Percentiles rank a stretch among this genome's conserved stretches.
Conservation (phyloP, 2,113 vertebrate species). For the Stigmatopora argus region DNA sequence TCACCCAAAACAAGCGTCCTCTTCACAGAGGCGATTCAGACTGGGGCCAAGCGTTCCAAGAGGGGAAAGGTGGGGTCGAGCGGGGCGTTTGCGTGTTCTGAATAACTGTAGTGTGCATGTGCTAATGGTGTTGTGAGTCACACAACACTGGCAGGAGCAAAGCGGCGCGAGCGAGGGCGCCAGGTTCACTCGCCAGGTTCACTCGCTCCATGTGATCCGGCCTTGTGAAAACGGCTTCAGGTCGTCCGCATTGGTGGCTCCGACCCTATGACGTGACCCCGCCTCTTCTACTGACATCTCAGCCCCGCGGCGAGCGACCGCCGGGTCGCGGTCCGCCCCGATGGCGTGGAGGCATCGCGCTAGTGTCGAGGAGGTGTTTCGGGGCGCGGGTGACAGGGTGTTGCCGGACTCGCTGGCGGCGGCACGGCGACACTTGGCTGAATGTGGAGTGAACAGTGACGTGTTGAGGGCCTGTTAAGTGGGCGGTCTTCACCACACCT, state of each 20-base stretch:
- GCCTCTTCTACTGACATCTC: conserved; percentile 6
- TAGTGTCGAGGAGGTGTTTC: conserved; percentile 40
- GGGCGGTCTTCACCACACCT: conserved; percentile 43
- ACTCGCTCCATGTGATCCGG: conserved; percentile 10
- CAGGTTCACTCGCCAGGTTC: conserved; percentile 11
- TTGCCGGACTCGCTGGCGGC: conserved; percentile 18
- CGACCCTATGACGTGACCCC: conserved; percentile 25
- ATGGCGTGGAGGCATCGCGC: conserved; percentile 29
- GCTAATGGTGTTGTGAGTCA: conserved; percentile 53
- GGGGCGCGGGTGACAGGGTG: conserved; percentile 35
- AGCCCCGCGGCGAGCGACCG: background rate
- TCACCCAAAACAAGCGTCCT: conserved; percentile 12
- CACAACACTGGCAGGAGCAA: conserved; percentile 38
- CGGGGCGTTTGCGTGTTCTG: conserved; percentile 19
- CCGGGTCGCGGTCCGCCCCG: conserved; percentile 13
- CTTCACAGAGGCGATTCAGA: conserved; percentile 5
- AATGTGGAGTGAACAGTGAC: conserved; percentile 22
- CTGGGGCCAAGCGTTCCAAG: conserved; percentile 7
- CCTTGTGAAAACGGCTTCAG: conserved; percentile 14
- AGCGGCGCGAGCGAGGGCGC: conserved; percentile 7
- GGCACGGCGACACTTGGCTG: conserved; percentile 9
- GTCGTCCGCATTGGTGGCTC: conserved; percentile 6
- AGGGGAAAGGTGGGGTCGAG: conserved; percentile 34
- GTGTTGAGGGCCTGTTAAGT: conserved; percentile 51
- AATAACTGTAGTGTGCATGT: conserved; percentile 34